These are phyloP conservation scores for Erinaceus europaeus DNA, from an alignment of 2,113 vertebrate genomes.

Conservation along the genomic window DNA sequence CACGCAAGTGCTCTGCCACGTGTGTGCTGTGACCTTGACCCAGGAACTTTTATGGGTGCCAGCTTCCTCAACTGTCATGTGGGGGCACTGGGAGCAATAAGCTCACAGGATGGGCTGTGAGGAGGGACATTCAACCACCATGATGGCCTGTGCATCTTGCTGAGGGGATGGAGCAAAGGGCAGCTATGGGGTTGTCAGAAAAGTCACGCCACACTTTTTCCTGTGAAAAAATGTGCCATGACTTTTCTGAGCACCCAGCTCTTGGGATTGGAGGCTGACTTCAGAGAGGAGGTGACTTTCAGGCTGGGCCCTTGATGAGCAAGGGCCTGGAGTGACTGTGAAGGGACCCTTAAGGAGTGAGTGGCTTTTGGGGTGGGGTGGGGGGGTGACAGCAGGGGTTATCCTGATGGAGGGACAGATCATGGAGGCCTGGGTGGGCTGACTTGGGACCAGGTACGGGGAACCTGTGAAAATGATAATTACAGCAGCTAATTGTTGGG, in stretches of 20 bases:
- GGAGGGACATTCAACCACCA: neutral
- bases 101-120: neutral
- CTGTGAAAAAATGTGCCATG: too few species aligned
- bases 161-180: neutral
- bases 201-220: too few species aligned
- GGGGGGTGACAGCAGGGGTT: neutral
- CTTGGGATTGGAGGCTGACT: neutral
- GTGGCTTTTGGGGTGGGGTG: neutral
- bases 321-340: neutral
- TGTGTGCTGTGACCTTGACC: neutral
- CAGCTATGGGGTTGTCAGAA: too few species aligned
- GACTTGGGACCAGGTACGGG: neutral
- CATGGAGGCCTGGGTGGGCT: neutral
- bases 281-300: neutral
- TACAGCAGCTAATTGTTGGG: neutral
- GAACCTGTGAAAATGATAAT: neutral
- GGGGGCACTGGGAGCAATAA: neutral
- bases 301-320: neutral
- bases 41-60: neutral
- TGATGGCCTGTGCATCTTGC: neutral
- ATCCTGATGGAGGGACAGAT: neutral
- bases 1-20: neutral
- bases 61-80: neutral
- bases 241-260: neutral
- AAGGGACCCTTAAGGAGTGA: too few species aligned